Evolutionary conservation across 1,140 invertebrate genomes (phyloP), one percentile per base, ranked within the genome.

Genomic region (Drosophila sucinea): DNA sequence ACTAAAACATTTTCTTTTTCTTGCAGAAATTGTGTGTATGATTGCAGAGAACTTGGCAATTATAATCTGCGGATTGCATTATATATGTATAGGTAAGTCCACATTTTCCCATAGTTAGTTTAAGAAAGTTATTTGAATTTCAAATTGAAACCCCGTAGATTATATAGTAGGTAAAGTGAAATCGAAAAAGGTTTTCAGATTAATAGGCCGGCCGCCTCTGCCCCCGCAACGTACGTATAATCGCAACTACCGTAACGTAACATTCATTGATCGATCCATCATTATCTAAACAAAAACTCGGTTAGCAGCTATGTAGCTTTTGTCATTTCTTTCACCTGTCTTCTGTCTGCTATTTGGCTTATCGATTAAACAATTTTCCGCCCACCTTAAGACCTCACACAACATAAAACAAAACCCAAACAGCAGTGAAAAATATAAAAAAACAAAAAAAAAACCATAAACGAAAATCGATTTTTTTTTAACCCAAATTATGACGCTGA

Each of bases 281-380:
- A 61, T 11, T 44, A 29, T 51, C 44, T 61, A 41, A 32, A 55
- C 25, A 57, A 51, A 67, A 32, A 57, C 3, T 7, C 32, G 60
- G 30, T 38, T 44, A 62, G 47, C 61, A 38, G 38, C 27, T 25
- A 30, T 56, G 17, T 17, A 17, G 17, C 51, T 61, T 72, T 33
- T 73, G 29, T 25, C 61, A 25, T 35, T 54, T 74, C 61, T 73
- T 70, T 60, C 57, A 38, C 44, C 63, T 38, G 77, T 67, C 74
- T 77, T 60, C 55, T 38, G 35, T 38, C 35, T 38, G 25, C 25
- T 54, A 27, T 33, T 29, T 71, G 55, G 29, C 71, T 70, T 77
- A 77, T 77, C 67, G 74, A 77, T 77, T 77, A 65, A 77, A 77
- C 74, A 77, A 70, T 77, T 77, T 77, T 60, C 64, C 73, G 60